Percentiles rank a stretch among this genome's conserved stretches.
phyloP scores from a whole-genome alignment of 2,888 invertebrate species.

The Camptogramma bilineatum region DNA sequence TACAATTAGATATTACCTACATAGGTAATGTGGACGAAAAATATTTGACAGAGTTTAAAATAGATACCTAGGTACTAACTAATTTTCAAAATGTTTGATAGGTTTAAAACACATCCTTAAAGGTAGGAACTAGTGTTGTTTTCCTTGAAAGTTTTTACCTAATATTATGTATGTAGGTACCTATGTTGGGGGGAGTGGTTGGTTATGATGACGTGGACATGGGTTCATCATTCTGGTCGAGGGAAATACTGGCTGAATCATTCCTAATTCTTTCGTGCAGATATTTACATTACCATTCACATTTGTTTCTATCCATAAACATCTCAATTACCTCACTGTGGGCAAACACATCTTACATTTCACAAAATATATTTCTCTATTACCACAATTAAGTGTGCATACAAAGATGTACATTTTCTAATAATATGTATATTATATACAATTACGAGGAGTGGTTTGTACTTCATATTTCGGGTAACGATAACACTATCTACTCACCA shows the following conservation, averaged over 20 bases:
- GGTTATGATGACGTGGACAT: slow-evolving; percentile 25
- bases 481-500: slow-evolving; percentile 42
- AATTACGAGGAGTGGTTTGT: slow-evolving; percentile 53
- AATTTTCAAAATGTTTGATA: neutral
- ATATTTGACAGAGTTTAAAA: neutral
- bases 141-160: neutral
- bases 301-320: slow-evolving; percentile 22
- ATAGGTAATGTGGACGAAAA: neutral
- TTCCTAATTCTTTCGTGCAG: slow-evolving; percentile 18
- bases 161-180: neutral
- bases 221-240: slow-evolving; percentile 28
- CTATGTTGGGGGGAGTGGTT: slow-evolving; percentile 1
- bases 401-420: slow-evolving; percentile 46
- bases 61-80: neutral
- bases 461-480: slow-evolving; percentile 51
- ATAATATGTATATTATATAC: slow-evolving; percentile 46
- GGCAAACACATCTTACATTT: slow-evolving; percentile 31
- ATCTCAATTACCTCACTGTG: slow-evolving; percentile 22
- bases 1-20: neutral
- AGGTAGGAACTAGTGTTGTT: neutral
- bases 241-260: slow-evolving; percentile 18
- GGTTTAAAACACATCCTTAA: neutral
- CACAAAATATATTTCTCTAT: slow-evolving; percentile 42
- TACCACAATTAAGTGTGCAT: slow-evolving; percentile 42
- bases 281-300: slow-evolving; percentile 26